Evolutionary conservation across 2,113 vertebrate genomes (phyloP).

Genomic region (Brienomyrus longianalis): DNA sequence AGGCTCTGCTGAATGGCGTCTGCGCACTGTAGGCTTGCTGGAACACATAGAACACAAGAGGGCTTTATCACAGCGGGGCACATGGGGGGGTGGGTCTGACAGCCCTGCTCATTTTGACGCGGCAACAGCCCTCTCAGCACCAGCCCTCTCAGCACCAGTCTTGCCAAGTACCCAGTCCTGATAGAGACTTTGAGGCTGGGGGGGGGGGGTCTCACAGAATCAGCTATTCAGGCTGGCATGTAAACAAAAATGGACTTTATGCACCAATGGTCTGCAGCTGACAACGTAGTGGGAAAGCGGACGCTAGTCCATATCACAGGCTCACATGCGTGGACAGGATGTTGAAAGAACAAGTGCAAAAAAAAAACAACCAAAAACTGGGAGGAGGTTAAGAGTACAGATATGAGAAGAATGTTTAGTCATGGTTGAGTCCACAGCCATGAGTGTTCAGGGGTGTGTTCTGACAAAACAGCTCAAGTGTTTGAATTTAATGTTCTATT

Average conservation of each 20-base stretch:
- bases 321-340: not conserved
- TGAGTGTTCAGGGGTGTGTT: not conserved
- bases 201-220: slow-evolving; percentile 8
- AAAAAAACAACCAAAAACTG: not conserved
- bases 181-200: slow-evolving; percentile 20
- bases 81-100: slow-evolving; percentile 45
- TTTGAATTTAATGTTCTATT: not conserved
- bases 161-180: slow-evolving; percentile 47
- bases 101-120: slow-evolving; percentile 39
- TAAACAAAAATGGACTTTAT: slow-evolving; percentile 21
- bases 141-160: slow-evolving; percentile 30
- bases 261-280: not conserved
- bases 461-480: not conserved
- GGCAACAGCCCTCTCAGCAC: slow-evolving; percentile 35
- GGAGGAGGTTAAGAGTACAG: not conserved
- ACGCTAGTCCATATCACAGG: not conserved
- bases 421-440: not conserved
- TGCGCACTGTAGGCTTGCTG: slow-evolving; percentile 15
- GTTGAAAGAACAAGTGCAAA: not conserved
- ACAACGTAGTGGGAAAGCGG: not conserved
- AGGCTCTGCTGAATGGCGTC: not conserved
- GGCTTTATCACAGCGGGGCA: slow-evolving; percentile 33
- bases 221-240: slow-evolving; percentile 24
- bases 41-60: not conserved
- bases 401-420: not conserved